phyloP scores from a whole-genome alignment of 2,888 invertebrate species.

The Leptopilina myrica region DNA sequence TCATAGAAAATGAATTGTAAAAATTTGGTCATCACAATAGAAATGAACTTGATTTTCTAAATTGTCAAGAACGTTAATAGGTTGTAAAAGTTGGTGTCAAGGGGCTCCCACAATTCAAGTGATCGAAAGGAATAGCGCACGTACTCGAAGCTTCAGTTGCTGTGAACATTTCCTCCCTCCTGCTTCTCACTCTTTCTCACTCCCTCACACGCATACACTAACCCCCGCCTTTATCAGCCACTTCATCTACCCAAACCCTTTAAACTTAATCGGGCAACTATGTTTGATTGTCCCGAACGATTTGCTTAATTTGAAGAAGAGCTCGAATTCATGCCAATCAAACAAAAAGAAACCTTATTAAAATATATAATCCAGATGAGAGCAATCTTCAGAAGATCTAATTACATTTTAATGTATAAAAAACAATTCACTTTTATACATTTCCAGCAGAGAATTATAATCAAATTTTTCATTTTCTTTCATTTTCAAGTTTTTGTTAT shows the following conservation, averaged over 20 bases:
- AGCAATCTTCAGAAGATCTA: too few relatives aligned
- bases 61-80: not conserved
- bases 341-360: not conserved
- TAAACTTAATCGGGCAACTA: conserved; percentile 22
- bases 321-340: not conserved
- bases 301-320: conserved; percentile 16
- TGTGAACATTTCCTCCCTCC: not conserved
- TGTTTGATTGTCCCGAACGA: conserved; percentile 27
- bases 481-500: too few relatives aligned
- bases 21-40: too few relatives aligned
- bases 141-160: not conserved
- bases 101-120: not conserved
- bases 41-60: not conserved
- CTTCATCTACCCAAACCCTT: conserved; percentile 2
- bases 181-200: too few relatives aligned
- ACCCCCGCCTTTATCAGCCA: not conserved
- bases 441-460: too few relatives aligned
- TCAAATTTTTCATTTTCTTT: too few relatives aligned
- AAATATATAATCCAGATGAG: not conserved
- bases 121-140: conserved; percentile 1
- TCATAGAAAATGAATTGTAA: too few relatives aligned
- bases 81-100: not conserved
- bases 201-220: too few relatives aligned
- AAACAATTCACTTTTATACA: too few relatives aligned
- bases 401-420: too few relatives aligned